phyloP scores from a whole-genome alignment of 2,113 vertebrate genomes.

The Lanius collurio region DNA sequence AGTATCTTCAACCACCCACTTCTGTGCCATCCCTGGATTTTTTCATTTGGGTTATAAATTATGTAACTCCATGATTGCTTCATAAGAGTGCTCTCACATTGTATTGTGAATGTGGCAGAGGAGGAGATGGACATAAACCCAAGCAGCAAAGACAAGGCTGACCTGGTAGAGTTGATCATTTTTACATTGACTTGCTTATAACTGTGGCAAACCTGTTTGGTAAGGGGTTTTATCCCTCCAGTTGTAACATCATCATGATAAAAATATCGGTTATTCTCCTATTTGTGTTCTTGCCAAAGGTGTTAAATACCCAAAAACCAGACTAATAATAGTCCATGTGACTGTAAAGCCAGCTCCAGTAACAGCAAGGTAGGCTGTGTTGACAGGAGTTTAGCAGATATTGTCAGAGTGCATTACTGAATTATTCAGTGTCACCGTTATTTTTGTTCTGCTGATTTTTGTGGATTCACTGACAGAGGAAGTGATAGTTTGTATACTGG shows the following conservation, averaged over 20 bases:
- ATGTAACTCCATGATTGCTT: not conserved
- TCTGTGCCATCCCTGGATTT: not conserved
- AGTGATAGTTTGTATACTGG: not conserved
- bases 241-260: not conserved
- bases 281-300: not conserved
- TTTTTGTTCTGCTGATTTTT: constrained; percentile 27
- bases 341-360: not conserved
- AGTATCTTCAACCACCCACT: not conserved
- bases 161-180: not conserved
- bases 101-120: not conserved
- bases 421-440: constrained; percentile 8
- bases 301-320: not conserved
- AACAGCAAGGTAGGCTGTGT: constrained; percentile 1
- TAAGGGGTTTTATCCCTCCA: not conserved
- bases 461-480: not conserved
- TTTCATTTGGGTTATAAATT: not conserved
- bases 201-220: not conserved
- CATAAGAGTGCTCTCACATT: rapidly evolving
- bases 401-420: not conserved
- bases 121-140: not conserved
- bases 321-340: not conserved
- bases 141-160: not conserved
- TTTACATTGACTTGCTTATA: not conserved
- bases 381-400: constrained; percentile 43
- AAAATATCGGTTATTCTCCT: not conserved